phyloP scores from a whole-genome alignment of 2,797 vertebrate genomes.

The Galagoides demidoff region DNA sequence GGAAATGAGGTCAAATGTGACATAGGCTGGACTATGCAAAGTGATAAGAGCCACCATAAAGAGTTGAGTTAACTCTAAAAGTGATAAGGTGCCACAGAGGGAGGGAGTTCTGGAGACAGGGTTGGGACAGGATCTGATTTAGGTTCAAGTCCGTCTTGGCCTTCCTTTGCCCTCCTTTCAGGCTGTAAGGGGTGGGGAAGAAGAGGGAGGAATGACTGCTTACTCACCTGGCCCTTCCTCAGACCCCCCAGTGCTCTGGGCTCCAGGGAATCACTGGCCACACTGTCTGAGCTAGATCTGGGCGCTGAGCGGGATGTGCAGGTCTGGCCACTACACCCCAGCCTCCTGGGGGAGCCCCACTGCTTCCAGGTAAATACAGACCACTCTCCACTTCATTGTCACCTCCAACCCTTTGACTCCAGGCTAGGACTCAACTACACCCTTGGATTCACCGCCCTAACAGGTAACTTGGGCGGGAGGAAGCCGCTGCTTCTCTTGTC shows the following conservation, averaged over 20 bases:
- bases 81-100: not conserved
- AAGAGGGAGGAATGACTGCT: constrained; percentile 1
- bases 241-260: constrained; percentile 84
- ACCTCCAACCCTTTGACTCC: not conserved
- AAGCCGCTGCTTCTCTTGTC: constrained; percentile 95
- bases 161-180: not conserved
- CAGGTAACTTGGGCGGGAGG: constrained; percentile 93
- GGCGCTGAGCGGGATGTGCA: constrained; percentile 90
- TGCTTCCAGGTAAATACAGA: constrained; percentile 93
- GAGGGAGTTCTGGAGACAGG: not conserved
- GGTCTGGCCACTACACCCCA: constrained; percentile 94
- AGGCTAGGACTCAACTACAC: not conserved
- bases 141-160: not conserved
- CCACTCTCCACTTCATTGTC: too few species aligned
- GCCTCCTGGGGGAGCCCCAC: constrained; percentile 94
- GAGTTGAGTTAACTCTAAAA: not conserved
- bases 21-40: not conserved
- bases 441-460: not conserved
- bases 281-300: constrained; percentile 90
- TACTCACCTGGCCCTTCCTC: accelerated
- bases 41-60: not conserved
- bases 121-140: not conserved
- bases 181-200: not conserved
- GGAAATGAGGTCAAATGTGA: not conserved
- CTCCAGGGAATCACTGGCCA: constrained; percentile 92